phyloP scores from a whole-genome alignment of 2,113 vertebrate genomes.

The Forbesichthys papilliferus region DNA sequence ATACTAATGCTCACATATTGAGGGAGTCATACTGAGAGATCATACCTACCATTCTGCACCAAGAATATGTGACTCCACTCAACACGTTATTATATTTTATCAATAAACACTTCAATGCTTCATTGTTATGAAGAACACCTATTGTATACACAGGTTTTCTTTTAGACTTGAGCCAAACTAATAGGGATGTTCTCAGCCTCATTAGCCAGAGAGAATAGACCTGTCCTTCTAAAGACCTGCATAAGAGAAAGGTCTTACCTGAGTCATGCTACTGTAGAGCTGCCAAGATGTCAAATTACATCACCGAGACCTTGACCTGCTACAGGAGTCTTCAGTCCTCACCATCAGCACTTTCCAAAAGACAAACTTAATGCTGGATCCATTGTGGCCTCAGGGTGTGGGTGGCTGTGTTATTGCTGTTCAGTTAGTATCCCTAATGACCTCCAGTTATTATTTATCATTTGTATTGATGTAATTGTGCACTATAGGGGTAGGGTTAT shows the following conservation, averaged over 20 bases:
- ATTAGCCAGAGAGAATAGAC: not conserved
- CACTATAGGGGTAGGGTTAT: too few species aligned
- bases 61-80: not conserved
- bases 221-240: not conserved
- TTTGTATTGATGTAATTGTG: too few species aligned
- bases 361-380: slow-evolving; percentile 20
- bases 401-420: slow-evolving; percentile 19
- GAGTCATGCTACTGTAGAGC: not conserved
- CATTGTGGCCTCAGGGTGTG: slow-evolving; percentile 23
- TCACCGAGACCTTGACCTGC: slow-evolving; percentile 35
- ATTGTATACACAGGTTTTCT: not conserved
- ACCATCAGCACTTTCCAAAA: slow-evolving; percentile 42
- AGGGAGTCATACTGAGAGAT: not conserved
- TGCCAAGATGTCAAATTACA: not conserved
- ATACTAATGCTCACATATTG: not conserved
- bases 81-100: not conserved
- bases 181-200: too few species aligned
- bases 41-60: not conserved
- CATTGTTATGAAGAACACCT: not conserved
- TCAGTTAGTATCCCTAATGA: not conserved
- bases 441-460: too few species aligned
- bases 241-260: too few species aligned
- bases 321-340: slow-evolving; percentile 42
- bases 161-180: too few species aligned
- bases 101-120: not conserved